Conservation (phyloP, 1,140 invertebrate species). For the Cephus cinctus region DNA sequence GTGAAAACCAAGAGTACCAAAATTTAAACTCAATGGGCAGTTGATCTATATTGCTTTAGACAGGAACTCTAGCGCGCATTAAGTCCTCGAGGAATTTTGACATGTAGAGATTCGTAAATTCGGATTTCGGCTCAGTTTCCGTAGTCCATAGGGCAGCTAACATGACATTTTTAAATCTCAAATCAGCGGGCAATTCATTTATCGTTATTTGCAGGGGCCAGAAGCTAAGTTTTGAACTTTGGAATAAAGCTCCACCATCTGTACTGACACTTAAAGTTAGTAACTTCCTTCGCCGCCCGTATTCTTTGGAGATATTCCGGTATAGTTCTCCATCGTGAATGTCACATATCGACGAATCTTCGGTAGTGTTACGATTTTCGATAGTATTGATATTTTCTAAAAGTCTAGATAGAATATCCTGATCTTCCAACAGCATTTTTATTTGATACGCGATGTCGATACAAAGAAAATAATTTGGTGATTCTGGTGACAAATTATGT, state of each 20-base stretch:
- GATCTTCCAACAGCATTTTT: no score
- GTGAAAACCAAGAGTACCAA: background rate
- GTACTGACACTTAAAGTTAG: constrained; percentile 11
- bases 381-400: no score
- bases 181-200: constrained; percentile 10
- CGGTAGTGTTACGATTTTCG: no score
- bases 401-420: no score
- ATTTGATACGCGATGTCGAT: no score
- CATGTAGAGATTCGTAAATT: constrained; percentile 7
- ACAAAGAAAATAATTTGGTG: no score
- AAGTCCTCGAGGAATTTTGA: background rate
- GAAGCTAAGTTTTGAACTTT: constrained; percentile 9
- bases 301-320: background rate
- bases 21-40: background rate
- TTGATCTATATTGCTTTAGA: background rate
- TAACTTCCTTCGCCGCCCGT: no score
- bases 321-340: background rate
- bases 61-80: background rate
- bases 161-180: constrained; percentile 13
- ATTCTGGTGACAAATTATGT: no score
- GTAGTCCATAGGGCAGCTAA: constrained; percentile 14
- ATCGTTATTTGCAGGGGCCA: constrained; percentile 12
- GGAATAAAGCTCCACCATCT: constrained; percentile 14
- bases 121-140: constrained; percentile 7
- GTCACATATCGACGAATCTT: background rate